Base-by-base conservation (phyloP, 2,888 invertebrate species). In the Perizoma affinitatum region DNA sequence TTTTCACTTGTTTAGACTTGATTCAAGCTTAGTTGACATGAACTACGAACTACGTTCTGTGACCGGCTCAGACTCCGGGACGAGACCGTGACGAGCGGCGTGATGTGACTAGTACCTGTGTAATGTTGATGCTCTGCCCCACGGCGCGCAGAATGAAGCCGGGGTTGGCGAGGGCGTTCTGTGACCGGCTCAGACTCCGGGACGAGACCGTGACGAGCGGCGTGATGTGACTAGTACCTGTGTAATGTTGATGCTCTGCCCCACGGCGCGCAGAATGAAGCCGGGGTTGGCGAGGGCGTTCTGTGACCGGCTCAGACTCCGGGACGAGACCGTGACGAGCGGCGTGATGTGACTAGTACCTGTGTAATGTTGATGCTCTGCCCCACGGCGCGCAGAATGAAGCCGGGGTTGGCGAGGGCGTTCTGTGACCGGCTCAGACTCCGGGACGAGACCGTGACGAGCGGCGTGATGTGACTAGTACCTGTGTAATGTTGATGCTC, bases 401-500 rank as follows among this genome's bases (percentile, higher is more conserved):
- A 92, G 3, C 88, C 92, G n/a, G 87, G 83, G 69, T 81, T 82
- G 51, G 83, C 63, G 73, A 76, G 73, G 83, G 79, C 68, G 79
- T 74, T 59, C 74, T 76, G 68, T 58, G 61, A 66, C 72, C 68
- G 64, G 61, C 72, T 42, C 65, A 67, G 69, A 3, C 58, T 65
- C 45, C 56, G 74, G 56, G 67, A 66, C 43, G 38, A 6, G 3
- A 5, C 6, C 38, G 38, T 5, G 38, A 7, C 38, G 38, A 6
- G 38, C 38, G 38, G 6, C 6, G 38, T 5, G 6, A 38, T 38
- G 7, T 1, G 38, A 38, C 22, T 38, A 38, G 38, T 36, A 84
- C 87, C 83, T 86, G 82, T 34, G 91, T 91, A 58, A 91, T 90
- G 72, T 86, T 80, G 72, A 90, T 88, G 72, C 68, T 78, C 58